Conservation (phyloP, 53 echinoderm and acorn worm genomes). For the Luidia sarsii region DNA sequence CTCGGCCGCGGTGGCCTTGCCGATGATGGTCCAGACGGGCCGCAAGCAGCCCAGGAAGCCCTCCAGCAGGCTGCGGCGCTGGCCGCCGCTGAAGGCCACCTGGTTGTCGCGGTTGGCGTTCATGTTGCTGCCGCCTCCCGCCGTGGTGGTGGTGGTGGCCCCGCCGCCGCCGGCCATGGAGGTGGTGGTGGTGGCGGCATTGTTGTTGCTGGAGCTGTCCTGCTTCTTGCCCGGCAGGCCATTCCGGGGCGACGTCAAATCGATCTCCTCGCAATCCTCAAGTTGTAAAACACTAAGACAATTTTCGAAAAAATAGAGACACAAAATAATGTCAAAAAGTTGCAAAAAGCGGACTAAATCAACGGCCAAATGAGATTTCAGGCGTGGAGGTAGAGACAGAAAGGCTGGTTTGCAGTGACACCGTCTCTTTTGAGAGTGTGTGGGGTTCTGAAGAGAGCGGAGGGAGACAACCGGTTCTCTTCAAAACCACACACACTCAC, state of each 20-base stretch:
- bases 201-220: conserved; percentile 74
- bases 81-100: conserved; percentile 75
- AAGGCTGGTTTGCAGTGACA: too few relatives aligned
- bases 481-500: too few relatives aligned
- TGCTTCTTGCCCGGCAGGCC: conserved; percentile 79
- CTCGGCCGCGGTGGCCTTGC: conserved; percentile 78
- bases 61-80: conserved; percentile 84
- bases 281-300: conserved; percentile 76
- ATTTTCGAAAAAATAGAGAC: neutral
- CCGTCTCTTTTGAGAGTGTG: too few relatives aligned
- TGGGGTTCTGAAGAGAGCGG: too few relatives aligned
- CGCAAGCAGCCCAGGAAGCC: conserved; percentile 94
- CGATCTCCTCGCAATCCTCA: conserved; percentile 91
- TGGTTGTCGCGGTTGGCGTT: conserved; percentile 61
- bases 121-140: neutral
- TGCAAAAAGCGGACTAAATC: too few relatives aligned
- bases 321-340: too few relatives aligned
- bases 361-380: too few relatives aligned
- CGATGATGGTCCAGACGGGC: conserved; percentile 95
- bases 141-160: conserved; percentile 13
- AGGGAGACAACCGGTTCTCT: too few relatives aligned
- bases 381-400: too few relatives aligned
- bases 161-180: too few relatives aligned
- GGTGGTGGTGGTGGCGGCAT: conserved; percentile 68
- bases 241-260: conserved; percentile 84